These are phyloP conservation scores for Melieria crassipennis DNA, from an alignment of 2,888 invertebrate genomes.

Conservation along the genomic window DNA sequence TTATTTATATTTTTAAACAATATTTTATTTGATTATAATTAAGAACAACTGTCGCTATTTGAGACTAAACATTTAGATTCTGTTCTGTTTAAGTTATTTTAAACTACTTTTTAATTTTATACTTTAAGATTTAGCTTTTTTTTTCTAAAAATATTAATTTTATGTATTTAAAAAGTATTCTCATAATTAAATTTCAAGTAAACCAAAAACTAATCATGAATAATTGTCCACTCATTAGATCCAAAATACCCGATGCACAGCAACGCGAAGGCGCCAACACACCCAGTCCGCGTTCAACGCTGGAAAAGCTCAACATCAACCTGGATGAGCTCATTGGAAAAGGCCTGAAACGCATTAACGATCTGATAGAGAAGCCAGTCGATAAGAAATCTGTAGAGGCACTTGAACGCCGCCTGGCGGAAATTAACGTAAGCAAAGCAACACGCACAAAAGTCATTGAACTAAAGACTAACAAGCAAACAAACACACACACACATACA, in stretches of 20 bases:
- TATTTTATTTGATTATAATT: too few species aligned
- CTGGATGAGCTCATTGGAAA: constrained; percentile 62
- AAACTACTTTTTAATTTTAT: too few species aligned
- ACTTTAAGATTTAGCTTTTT: neutral
- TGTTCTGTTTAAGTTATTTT: too few species aligned
- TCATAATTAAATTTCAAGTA: neutral
- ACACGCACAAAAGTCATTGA: neutral
- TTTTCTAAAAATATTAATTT: constrained; percentile 1
- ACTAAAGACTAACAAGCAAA: too few species aligned
- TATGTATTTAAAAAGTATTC: neutral
- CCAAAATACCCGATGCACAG: constrained; percentile 41
- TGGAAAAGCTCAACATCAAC: constrained; percentile 54
- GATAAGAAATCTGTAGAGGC: constrained; percentile 58
- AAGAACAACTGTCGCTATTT: too few species aligned
- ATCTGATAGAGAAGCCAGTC: constrained; percentile 62
- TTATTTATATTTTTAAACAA: too few species aligned
- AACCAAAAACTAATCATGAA: neutral
- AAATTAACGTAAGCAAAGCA: constrained; percentile 62
- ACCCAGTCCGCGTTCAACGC: constrained; percentile 44
- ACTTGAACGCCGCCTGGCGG: constrained; percentile 59
- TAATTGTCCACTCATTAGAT: constrained; percentile 42
- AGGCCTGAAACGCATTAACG: constrained; percentile 63
- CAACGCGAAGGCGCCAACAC: constrained; percentile 28
- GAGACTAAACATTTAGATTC: too few species aligned
- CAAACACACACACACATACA: too few species aligned